Evolutionary conservation across 2,113 vertebrate genomes (phyloP).

Genomic region (Mobula hypostoma): DNA sequence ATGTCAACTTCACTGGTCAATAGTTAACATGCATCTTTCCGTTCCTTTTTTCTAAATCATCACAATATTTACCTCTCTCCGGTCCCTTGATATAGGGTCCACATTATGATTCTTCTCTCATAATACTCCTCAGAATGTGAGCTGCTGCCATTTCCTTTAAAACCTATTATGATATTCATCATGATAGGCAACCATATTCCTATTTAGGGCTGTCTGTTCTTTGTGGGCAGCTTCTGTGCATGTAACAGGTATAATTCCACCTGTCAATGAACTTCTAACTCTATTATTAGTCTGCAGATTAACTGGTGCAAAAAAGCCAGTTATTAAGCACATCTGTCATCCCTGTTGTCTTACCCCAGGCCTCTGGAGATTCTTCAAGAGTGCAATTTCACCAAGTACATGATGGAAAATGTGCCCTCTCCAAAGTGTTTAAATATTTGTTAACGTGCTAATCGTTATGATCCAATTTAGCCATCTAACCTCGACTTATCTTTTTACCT

Average conservation of each 20-base stretch:
- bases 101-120: no score
- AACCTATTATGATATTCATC: neutral
- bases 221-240: neutral
- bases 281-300: neutral
- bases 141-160: neutral
- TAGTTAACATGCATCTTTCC: neutral
- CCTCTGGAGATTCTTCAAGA: neutral
- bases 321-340: constrained; percentile 6
- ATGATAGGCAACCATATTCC: no score
- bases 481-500: neutral
- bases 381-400: neutral
- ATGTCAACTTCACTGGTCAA: neutral
- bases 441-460: neutral
- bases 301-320: neutral
- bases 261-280: neutral
- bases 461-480: neutral
- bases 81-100: neutral
- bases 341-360: neutral
- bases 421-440: neutral
- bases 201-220: neutral
- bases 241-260: neutral
- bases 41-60: neutral
- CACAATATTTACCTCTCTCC: neutral
- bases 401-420: neutral
- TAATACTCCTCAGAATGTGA: neutral